Evolutionary conservation across 2,888 invertebrate species (phyloP), one percentile per base, ranked within the genome.

Genomic region (Temnothorax rugatulus): DNA sequence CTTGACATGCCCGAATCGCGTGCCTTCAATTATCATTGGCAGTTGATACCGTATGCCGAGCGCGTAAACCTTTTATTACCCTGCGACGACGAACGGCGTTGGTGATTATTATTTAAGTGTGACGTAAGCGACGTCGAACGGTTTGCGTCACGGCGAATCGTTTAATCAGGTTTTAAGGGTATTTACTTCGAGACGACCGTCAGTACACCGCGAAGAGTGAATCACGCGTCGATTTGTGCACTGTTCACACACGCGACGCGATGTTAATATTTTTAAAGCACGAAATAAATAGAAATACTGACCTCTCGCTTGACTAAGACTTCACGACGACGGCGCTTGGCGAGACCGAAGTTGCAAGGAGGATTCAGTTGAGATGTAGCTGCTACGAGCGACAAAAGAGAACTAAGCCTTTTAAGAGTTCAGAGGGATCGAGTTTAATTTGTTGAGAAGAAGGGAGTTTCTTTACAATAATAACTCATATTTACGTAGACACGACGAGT

Each of bases 71-170:
- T 54, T 77, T 66, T 18, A 57, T 79, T 77, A 11, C 18, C 18
- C 18, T 18, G 13, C 21, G 41, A 25, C 52, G 21, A 52, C 38
- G 7, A 38, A 50, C 13, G 66, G 7, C 4, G 9, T 52, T 54
- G 18, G 13, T 47, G 11, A 47, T 73, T 73, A 61, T 50, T 61
- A 61, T 5, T 79, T 59, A 18, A 59, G 3, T 47, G 13, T 61
- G 73, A 81, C 73, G 73, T 81, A 73, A 81, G 59, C 11, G 25
- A 71, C 13, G 13, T 13, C 4, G 7, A 25, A n/a, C 64, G 2
- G n/a, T 44, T 79, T 50, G 59, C 59, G 73, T 81, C 79, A 73
- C 5, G 25, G 38, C 7, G 47, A 71, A 64, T 57, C 11, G 21
- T 7, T 57, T 79, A 79, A 59, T 57, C 7, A 15, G 57, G 21